Conservation (phyloP, 1,140 invertebrate species). For the Apis cerana region DNA sequence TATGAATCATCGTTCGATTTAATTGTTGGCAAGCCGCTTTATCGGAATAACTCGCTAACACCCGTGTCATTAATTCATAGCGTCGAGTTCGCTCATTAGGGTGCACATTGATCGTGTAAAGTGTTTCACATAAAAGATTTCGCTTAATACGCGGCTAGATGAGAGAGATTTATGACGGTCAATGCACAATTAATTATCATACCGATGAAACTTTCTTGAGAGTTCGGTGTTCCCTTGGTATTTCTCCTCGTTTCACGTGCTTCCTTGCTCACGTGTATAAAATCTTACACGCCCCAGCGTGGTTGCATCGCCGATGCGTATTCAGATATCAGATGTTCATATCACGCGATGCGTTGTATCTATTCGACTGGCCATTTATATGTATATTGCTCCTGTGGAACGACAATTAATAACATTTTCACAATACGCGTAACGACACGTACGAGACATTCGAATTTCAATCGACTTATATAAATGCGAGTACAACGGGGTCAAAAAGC, state of each 20-base stretch:
- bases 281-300: slow-evolving; percentile 26
- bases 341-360: slow-evolving; percentile 21
- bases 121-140: slow-evolving; percentile 47
- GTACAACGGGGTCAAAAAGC: background rate
- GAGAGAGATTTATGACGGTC: slow-evolving; percentile 48
- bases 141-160: slow-evolving; percentile 50
- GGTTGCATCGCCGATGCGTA: slow-evolving; percentile 15
- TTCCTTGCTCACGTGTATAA: background rate
- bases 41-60: slow-evolving; percentile 37
- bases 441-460: background rate
- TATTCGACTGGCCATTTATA: background rate
- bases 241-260: slow-evolving; percentile 10
- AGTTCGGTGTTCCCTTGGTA: slow-evolving; percentile 3
- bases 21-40: slow-evolving; percentile 37
- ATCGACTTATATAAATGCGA: background rate
- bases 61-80: slow-evolving; percentile 54
- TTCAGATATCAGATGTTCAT: slow-evolving; percentile 21
- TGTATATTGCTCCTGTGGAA: background rate
- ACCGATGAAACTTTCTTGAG: slow-evolving; percentile 36
- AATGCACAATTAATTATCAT: slow-evolving; percentile 59
- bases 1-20: slow-evolving; percentile 40
- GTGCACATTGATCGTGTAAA: slow-evolving; percentile 53
- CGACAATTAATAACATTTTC: slow-evolving; percentile 15
- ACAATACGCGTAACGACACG: background rate
- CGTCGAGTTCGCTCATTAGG: slow-evolving; percentile 54